Percentiles rank a stretch among this genome's conserved stretches.
phyloP scores from a whole-genome alignment of 2,797 vertebrate genomes.

The Erithacus rubecula region DNA sequence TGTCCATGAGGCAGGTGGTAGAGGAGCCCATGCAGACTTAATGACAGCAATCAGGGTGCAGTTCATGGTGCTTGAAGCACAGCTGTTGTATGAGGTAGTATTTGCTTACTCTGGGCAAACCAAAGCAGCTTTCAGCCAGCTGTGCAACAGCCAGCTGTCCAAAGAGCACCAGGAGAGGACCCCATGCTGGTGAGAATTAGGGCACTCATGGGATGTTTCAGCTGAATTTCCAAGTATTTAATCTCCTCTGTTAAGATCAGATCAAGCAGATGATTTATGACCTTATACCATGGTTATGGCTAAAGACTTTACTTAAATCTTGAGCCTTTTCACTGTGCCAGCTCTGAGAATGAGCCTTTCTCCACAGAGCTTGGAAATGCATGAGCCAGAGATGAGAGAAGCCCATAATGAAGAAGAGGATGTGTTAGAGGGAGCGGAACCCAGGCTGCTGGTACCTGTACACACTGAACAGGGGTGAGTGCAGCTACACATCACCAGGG shows the following conservation, averaged over 20 bases:
- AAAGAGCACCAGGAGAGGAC: not conserved
- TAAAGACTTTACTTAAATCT: not conserved
- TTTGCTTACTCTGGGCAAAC: not conserved
- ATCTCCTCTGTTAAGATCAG: not conserved
- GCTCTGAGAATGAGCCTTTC: not conserved
- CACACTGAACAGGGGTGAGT: fast-evolving
- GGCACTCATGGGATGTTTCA: not conserved
- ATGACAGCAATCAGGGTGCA: not conserved
- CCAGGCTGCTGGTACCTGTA: not conserved
- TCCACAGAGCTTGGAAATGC: not conserved
- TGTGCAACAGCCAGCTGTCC: not conserved
- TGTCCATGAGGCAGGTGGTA: not conserved
- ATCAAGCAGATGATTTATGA: not conserved
- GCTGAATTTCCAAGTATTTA: not conserved
- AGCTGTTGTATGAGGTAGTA: not conserved
- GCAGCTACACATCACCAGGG: not conserved
- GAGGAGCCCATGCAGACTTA: not conserved
- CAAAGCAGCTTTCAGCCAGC: not conserved
- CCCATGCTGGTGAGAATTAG: not conserved
- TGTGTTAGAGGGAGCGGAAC: not conserved
- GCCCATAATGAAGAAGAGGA: not conserved
- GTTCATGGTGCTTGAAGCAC: not conserved
- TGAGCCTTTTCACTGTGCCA: not conserved
- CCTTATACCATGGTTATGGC: not conserved
- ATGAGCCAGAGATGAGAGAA: not conserved